Base-by-base conservation (phyloP, 2,797 vertebrate species). In the Varecia variegata region DNA sequence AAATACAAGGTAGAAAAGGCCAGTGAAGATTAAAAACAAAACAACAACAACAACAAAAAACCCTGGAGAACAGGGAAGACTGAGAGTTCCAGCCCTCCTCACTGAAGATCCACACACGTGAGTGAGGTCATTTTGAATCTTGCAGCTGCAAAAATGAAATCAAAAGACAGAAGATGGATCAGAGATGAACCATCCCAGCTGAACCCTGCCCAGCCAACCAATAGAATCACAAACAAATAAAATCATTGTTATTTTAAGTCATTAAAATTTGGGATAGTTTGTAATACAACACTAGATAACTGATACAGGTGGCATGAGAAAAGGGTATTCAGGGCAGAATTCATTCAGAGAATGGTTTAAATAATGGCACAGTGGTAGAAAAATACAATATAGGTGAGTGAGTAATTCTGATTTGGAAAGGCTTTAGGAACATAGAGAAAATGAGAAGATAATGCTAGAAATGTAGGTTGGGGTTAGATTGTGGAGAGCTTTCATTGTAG, bases 351-450 rank as follows among this genome's bases (percentile, higher is more conserved):
- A 91, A 56, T 14, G 7, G 30, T 32, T 77, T 79, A 11, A 93
- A 90, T 18, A 27, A 86, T 35, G 62, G 9, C 7, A 47, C 14
- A 45, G 7, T 20, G 40, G 18, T 30, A 76, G 45, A 43, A 89
- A 94, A 83, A 38, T 47, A n/a, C 2, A 60, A 17, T 54, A 82
- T 21, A 60, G 45, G 50, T 21, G 17, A 60, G 20, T 17, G 21
- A 60, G 23, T 17, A 65, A 77, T 88, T 92, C 50, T 88, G 70
- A 30, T 71, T 73, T 54, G 56, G 32, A 74, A 90, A 73, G 21
- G 9, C 20, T 43, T 80, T 84, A 62, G 40, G 43, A 81, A 88
- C 21, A 21, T 1, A 92, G 35, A 68, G 27, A 88, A 92, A 92
- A 77, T 7, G 15, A 95, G 23, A 83, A 32, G 25, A 9, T 20